Conservation (phyloP, 2,113 vertebrate genomes). For the Equus przewalskii region DNA sequence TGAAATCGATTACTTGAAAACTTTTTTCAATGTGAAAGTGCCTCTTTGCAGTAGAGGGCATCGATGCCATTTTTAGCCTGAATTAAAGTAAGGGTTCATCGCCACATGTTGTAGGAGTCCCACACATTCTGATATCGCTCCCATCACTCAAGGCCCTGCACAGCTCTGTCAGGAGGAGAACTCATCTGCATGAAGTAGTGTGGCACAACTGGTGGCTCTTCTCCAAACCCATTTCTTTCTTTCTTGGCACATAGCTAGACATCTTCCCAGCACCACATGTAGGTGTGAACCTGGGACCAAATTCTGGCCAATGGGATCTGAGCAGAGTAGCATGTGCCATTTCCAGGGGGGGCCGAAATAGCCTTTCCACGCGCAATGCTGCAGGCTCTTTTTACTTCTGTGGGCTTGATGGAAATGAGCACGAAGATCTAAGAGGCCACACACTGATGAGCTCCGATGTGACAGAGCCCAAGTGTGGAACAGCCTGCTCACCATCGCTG, state of each 20-base stretch:
- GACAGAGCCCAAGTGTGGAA: background rate
- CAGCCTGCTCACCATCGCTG: background rate
- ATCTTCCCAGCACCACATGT: background rate
- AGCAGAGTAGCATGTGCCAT: background rate
- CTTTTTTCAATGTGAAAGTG: background rate
- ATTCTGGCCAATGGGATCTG: too few relatives aligned
- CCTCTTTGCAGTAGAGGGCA: background rate
- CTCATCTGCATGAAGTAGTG: fast-evolving
- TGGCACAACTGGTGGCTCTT: background rate
- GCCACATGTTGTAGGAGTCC: too few relatives aligned
- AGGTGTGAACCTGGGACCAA: background rate
- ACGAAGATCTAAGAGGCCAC: fast-evolving
- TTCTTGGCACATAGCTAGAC: fast-evolving
- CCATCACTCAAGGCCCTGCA: fast-evolving
- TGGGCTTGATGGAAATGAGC: background rate
- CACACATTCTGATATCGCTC: fast-evolving
- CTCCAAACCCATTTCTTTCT: background rate
- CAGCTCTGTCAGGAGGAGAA: background rate
- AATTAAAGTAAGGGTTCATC: background rate
- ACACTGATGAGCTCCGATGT: fast-evolving
- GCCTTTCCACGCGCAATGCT: background rate
- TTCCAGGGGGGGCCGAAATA: background rate
- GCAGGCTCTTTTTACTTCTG: background rate
- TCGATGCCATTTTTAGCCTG: background rate
- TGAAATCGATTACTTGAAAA: background rate